These are phyloP conservation scores for Galeruca laticollis DNA, from an alignment of 2,888 invertebrate genomes.

Conservation along the genomic window DNA sequence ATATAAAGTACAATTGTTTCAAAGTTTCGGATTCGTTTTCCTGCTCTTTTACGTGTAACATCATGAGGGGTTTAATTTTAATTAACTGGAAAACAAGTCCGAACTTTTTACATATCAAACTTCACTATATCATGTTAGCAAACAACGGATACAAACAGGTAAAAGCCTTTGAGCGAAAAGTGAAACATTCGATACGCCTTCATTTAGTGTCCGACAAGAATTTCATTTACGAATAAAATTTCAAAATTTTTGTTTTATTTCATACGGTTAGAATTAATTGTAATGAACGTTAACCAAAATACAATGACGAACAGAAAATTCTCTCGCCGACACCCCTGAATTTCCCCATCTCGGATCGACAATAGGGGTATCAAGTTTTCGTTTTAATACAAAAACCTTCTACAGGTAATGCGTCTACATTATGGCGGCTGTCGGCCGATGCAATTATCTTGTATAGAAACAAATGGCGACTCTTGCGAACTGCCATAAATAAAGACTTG, in stretches of 20 bases:
- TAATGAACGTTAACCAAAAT: too few species aligned
- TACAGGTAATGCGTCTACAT: slow-evolving; percentile 49
- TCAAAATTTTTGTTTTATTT: too few species aligned
- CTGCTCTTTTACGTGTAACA: not conserved
- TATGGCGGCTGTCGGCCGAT: slow-evolving; percentile 37
- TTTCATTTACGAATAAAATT: not conserved
- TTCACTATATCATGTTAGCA: slow-evolving; percentile 5
- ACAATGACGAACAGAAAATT: too few species aligned
- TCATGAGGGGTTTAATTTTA: slow-evolving; percentile 2
- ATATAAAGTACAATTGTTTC: not conserved
- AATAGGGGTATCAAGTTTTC: slow-evolving; percentile 34
- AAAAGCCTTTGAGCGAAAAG: slow-evolving; percentile 5
- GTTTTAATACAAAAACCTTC: slow-evolving; percentile 42
- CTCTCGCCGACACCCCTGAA: too few species aligned
- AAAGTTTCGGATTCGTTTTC: not conserved
- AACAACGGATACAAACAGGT: not conserved
- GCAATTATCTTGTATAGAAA: slow-evolving; percentile 52
- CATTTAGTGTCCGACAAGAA: not conserved
- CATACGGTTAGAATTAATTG: too few species aligned
- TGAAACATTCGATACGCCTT: not conserved
- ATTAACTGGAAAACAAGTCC: slow-evolving; percentile 14
- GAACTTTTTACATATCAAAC: not conserved
- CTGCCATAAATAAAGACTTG: slow-evolving; percentile 52
- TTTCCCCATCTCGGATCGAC: slow-evolving; percentile 11
- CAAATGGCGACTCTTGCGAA: slow-evolving; percentile 52